Evolutionary conservation across 2,888 invertebrate genomes (phyloP), one percentile per base, ranked within the genome.

Genomic region (Alloplasta piceator): DNA sequence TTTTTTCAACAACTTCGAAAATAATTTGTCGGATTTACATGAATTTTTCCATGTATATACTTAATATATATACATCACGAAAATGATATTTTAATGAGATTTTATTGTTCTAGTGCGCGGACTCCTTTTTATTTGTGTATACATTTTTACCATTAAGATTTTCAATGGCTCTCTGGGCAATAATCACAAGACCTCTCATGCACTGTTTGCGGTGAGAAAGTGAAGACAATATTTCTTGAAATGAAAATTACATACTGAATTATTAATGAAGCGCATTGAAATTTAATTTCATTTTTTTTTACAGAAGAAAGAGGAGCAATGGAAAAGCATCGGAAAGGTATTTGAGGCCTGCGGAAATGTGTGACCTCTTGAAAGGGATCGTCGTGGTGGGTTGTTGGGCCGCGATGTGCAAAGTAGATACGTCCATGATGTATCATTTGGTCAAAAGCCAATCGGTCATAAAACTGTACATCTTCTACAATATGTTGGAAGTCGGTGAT

Each of bases 401-500:
- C 87, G 92, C 97, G 77, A 97, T 99, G 94, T 96, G 97, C 89
- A 97, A 97, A 88, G 96, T 99, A 83, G 99, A 99, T 92, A 98
- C 98, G 52, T 99, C 98, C 86, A 97, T 99, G 94, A 96, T 99
- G 94, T 99, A 99, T 93, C 99, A 99, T 92, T 94, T 99, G 87
- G 97, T 98, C 60, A 98, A 98, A 92, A 98, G 98, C 88, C 99
- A 99, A 91, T 98, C 99, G 85, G 98, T 99, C 82, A 99, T 99
- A 92, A 99, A 99, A 91, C 93, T 99, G 85, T 99, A 99, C 91
- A 98, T 99, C 91, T 99, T 99, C 93, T 99, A 98, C 92, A 99
- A 99, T 92, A 99, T 99, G 98, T 93, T 99, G 79, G 99, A 99
- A 94, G 98, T 98, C 67, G 98, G 98, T 10, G 99, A 99, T 93